Base-by-base conservation (phyloP, 2,888 invertebrate genomes). In the Proisotoma minuta region DNA sequence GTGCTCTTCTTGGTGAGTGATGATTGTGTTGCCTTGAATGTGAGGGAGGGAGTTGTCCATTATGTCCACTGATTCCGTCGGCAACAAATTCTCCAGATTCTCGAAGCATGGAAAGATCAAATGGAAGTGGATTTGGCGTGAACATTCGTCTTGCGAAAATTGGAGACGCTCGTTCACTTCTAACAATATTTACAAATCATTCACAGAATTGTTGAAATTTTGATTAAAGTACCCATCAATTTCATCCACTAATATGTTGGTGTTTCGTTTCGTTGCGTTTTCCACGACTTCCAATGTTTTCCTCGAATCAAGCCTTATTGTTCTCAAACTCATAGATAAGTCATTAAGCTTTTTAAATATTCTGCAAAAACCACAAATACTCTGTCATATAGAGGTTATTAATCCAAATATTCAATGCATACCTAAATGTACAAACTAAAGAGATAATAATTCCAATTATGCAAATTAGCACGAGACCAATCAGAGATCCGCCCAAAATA, bases 101-200 rank as follows among this genome's bases (percentile, higher is more conserved):
- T n/a, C 43, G 43, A n/a, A 43, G 43, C 10, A 43, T 20, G 10
- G 43, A 43, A 43, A 43, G 43, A n/a, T 43, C 43, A 43, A 43
- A 43, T 12, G 43, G 43, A 5, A 43, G 18, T 53, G 62, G 62
- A 40, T 62, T 50, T 15, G 59, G 53, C 1, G 29, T 51, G 49
- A 57, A 63, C 22, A 54, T 58, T 20, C 60, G 60, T 2, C 58
- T 48, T 22, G 40, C 53, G 52, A 66, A 61, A 57, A 66, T 63
- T 15, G 63, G 66, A 8, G 63, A 66, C n/a, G 62, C 63, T 18
- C 49, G 62, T 28, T 66, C 66, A 40, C 39, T 56, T 26, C 56
- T 56, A 3, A 8, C 8, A 10, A 15, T 15, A 8, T 34, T 34
- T 34, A 34, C 43, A 43, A 8, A 43, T 43, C 18, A 43, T 15